Percentiles rank a stretch among this genome's conserved stretches.
These are phyloP conservation scores for Trachurus trachurus DNA, from an alignment of 2,797 vertebrate species.

Conservation along the genomic window DNA sequence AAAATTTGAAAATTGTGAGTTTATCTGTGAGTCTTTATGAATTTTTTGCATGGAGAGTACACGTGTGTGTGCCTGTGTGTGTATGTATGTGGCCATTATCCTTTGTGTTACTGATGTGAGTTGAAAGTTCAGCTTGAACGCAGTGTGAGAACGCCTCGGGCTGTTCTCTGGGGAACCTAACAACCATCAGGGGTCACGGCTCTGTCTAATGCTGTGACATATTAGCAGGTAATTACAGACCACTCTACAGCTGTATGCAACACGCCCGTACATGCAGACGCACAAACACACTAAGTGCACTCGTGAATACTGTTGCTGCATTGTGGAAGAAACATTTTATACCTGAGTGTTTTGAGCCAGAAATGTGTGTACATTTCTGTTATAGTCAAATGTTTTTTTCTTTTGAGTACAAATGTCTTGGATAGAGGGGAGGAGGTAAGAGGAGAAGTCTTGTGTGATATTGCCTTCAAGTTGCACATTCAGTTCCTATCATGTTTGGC, in stretches of 20 bases:
- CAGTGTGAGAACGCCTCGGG: conserved; percentile 48
- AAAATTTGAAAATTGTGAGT: neutral
- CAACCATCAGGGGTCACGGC: conserved; percentile 63
- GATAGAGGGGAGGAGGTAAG: conserved; percentile 23
- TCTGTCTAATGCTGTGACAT: conserved; percentile 68
- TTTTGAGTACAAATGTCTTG: conserved; percentile 3
- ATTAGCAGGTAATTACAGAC: conserved; percentile 80
- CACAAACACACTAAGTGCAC: conserved; percentile 22
- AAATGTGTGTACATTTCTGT: neutral
- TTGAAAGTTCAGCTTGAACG: conserved; percentile 55
- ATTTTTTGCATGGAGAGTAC: neutral
- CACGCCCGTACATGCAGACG: conserved; percentile 55
- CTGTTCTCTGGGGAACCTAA: conserved; percentile 52
- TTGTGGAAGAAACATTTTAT: neutral
- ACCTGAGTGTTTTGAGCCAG: neutral
- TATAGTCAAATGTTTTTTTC: neutral
- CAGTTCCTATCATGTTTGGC: conserved; percentile 35
- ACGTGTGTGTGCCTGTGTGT: neutral
- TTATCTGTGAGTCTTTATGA: neutral
- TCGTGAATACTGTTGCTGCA: conserved; percentile 6
- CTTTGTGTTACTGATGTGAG: conserved; percentile 37
- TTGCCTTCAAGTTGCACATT: conserved; percentile 39
- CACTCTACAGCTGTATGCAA: conserved; percentile 53
- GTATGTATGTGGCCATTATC: conserved; percentile 10
- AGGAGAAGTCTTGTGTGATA: conserved; percentile 39